These are phyloP conservation scores for Drosophila elegans DNA, from an alignment of 1,140 invertebrate species.

Conservation along the genomic window DNA sequence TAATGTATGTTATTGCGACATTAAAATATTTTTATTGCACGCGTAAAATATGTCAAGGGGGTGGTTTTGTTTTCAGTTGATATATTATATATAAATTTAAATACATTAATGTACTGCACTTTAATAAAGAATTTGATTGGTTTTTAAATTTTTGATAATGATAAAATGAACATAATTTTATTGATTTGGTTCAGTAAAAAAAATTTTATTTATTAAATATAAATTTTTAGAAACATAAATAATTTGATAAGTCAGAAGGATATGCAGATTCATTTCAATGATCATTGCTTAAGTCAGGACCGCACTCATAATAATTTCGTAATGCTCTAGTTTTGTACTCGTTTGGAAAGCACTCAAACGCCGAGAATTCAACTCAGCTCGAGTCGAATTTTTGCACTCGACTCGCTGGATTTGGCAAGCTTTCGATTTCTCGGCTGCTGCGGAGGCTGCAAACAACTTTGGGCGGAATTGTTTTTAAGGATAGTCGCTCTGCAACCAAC, in stretches of 20 bases:
- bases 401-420: slow-evolving; percentile 44
- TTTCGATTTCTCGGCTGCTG: slow-evolving; percentile 36
- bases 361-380: slow-evolving; percentile 4
- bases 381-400: slow-evolving; percentile 46
- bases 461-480: slow-evolving; percentile 73
- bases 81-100: no score
- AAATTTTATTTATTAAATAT: no score
- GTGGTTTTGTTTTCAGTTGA: background rate
- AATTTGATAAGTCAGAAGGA: no score
- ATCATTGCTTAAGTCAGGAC: background rate
- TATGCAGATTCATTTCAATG: no score
- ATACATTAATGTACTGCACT: no score
- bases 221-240: no score
- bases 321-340: slow-evolving; percentile 32
- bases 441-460: slow-evolving; percentile 69
- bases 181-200: no score
- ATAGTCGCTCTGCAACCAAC: slow-evolving; percentile 51
- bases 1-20: slow-evolving; percentile 7
- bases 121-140: no score
- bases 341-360: slow-evolving; percentile 3
- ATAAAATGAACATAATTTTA: no score
- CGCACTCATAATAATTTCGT: slow-evolving; percentile 53
- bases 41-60: slow-evolving; percentile 5
- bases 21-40: background rate
- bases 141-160: no score